Evolutionary conservation across 2,113 vertebrate species (phyloP), one percentile per base, ranked within the genome.

Genomic region (Psittacula cyanocephala): DNA sequence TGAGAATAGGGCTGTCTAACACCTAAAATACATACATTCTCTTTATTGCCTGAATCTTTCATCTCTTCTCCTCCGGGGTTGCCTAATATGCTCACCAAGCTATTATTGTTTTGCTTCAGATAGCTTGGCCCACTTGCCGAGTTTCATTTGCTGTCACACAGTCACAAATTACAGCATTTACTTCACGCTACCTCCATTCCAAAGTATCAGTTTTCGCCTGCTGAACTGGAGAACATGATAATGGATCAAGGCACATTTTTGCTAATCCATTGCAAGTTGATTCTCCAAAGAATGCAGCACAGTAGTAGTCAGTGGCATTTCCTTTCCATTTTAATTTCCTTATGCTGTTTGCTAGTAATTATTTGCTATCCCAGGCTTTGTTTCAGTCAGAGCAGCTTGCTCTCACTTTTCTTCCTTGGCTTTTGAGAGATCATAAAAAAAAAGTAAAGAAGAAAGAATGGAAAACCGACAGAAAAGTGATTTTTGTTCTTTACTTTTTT

Each of bases 101-200:
- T 93, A 95, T 96, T 96, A 96, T 95, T 96, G 91, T 97, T 97
- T 96, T 96, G 86, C 86, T 94, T 90, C 84, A 79, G 74, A 88
- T 76, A 77, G 65, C 86, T 84, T 78, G 92, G 94, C 86, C 93
- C 93, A 75, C 95, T 97, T 81, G 71, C 94, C 6, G 91, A 83
- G 93, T 97, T 96, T 96, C 96, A 96, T 97, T 97, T 97, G 91
- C 90, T 97, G 96, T 92, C 91, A 93, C 80, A 65, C 88, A 95
- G 93, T 86, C 96, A 96, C 96, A 97, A 97, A 97, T 97, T 95
- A 95, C 95, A 95, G 92, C 96, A 95, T 96, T 97, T 96, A 92
- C 83, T 93, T 87, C 63, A 76, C 13, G 37, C 89, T 83, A 91
- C 88, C 89, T 94, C 72, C 85, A 91, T 95, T 95, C 92, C 93